Percentiles rank a stretch among this genome's conserved stretches.
Conservation (phyloP, 2,888 invertebrate species). For the Dromius quadrimaculatus region DNA sequence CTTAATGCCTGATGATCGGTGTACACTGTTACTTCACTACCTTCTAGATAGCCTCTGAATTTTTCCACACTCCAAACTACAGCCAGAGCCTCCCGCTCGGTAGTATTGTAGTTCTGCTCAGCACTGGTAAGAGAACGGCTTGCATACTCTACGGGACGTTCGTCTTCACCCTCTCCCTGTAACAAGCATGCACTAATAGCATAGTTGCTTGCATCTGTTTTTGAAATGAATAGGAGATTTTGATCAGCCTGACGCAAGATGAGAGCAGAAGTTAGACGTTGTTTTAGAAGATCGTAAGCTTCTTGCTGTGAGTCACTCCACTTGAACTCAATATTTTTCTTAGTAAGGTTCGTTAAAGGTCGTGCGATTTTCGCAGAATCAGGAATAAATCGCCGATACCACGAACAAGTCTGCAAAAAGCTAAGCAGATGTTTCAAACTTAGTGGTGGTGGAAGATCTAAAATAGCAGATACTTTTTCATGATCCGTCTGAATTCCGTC, state of each 20-base stretch:
- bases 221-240: slow-evolving; percentile 54
- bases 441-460: background rate
- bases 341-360: background rate
- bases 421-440: background rate
- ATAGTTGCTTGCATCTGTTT: slow-evolving; percentile 34
- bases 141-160: background rate
- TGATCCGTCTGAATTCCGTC: background rate
- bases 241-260: slow-evolving; percentile 55
- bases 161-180: slow-evolving; percentile 2
- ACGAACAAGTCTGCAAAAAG: slow-evolving; percentile 6
- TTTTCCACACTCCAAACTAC: slow-evolving; percentile 59
- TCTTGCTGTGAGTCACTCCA: background rate
- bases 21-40: slow-evolving; percentile 59
- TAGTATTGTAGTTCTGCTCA: slow-evolving; percentile 57
- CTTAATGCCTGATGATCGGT: slow-evolving; percentile 65
- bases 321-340: background rate
- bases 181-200: slow-evolving; percentile 20
- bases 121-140: background rate
- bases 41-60: slow-evolving; percentile 62
- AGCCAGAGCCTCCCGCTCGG: slow-evolving; percentile 57
- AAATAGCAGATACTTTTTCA: background rate
- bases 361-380: background rate
- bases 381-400: background rate
- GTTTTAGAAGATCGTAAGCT: background rate
- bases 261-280: slow-evolving; percentile 34